Percentiles rank a stretch among this genome's conserved stretches.
phyloP scores from a whole-genome alignment of 1,140 invertebrate genomes.

The Magallana gigas region DNA sequence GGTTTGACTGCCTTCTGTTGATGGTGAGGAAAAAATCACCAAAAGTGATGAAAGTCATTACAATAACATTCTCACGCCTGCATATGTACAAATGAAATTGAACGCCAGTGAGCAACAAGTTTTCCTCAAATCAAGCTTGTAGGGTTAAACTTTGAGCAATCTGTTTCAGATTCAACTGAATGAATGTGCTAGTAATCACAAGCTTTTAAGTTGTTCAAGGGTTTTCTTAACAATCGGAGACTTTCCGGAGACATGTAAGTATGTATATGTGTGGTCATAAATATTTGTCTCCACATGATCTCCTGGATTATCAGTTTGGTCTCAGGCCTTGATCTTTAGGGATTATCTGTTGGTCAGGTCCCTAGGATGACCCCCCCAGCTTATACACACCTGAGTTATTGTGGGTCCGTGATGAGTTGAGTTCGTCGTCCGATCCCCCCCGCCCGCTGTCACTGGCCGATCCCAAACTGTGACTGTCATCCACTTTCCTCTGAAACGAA shows the following conservation, averaged over 20 bases:
- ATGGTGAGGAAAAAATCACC: not conserved
- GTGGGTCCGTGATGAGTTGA: slow-evolving; percentile 51
- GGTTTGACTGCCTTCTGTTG: not conserved
- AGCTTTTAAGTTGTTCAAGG: too few relatives aligned
- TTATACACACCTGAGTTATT: not conserved
- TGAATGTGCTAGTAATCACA: too few relatives aligned
- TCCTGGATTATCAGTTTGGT: not conserved
- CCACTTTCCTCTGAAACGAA: slow-evolving; percentile 56
- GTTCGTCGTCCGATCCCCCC: slow-evolving; percentile 73
- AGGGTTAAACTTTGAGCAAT: too few relatives aligned
- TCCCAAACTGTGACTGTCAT: slow-evolving; percentile 71
- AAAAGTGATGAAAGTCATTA: too few relatives aligned
- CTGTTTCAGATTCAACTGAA: too few relatives aligned
- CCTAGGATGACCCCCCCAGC: not conserved
- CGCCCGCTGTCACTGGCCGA: slow-evolving; percentile 74
- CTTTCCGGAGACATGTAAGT: not conserved
- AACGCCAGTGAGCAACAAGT: too few relatives aligned
- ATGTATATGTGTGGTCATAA: not conserved
- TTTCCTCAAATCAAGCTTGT: too few relatives aligned
- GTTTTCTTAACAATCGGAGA: not conserved
- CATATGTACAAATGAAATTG: too few relatives aligned
- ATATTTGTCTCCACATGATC: slow-evolving; percentile 3
- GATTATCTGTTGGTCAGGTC: not conserved
- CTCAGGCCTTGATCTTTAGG: not conserved
- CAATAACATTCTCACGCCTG: too few relatives aligned